A percentile compares a stretch with the other conserved stretches of the same genome.
Conservation (phyloP, 2,888 invertebrate genomes). For the Drymonia ruficornis region DNA sequence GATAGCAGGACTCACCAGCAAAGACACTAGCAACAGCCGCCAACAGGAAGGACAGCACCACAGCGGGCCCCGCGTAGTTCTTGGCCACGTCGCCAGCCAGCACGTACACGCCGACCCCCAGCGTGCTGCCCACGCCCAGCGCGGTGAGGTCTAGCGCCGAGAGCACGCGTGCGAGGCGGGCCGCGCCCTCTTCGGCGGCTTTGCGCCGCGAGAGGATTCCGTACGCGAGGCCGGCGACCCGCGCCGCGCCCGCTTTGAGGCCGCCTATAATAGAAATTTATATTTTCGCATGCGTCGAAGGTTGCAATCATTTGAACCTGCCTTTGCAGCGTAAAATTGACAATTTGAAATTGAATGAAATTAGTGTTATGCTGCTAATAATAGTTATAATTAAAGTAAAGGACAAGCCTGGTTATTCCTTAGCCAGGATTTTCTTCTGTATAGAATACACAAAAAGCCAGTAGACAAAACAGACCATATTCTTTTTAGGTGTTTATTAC, state of each 20-base stretch:
- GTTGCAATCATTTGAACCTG: no score
- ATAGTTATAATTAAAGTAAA: no score
- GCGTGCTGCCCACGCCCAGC: conserved; percentile 91
- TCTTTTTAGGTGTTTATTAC: neutral
- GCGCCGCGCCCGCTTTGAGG: conserved; percentile 67
- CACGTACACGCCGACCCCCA: conserved; percentile 96
- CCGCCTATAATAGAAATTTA: conserved; percentile 65
- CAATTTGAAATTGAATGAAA: no score
- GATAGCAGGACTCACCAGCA: conserved; percentile 86
- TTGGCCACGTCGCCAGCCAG: conserved; percentile 94
- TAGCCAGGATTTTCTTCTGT: no score
- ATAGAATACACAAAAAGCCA: no score
- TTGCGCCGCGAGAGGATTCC: conserved; percentile 73
- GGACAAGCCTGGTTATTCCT: no score
- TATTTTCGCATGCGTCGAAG: no score
- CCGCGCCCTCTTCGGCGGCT: conserved; percentile 75
- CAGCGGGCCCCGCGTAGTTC: conserved; percentile 93
- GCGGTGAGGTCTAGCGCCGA: conserved; percentile 93
- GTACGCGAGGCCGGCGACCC: conserved; percentile 64
- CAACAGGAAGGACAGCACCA: conserved; percentile 93
- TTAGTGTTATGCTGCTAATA: no score
- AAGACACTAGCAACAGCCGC: conserved; percentile 96
- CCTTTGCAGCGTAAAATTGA: no score
- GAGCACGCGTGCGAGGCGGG: conserved; percentile 88
- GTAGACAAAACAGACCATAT: no score